Conservation (phyloP, 2,888 invertebrate species). For the Drosophila differens region DNA sequence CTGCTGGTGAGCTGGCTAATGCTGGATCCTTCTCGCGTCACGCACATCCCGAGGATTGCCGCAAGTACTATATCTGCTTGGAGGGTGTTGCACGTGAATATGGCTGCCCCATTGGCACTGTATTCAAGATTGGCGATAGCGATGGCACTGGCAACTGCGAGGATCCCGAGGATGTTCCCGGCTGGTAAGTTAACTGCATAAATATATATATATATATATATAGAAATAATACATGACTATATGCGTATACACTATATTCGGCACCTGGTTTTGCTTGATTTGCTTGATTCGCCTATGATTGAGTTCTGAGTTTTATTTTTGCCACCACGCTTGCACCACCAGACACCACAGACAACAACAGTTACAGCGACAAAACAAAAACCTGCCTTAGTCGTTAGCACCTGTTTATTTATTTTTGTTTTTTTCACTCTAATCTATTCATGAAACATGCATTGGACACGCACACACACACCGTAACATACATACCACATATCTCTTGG, state of each 20-base stretch:
- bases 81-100: slow-evolving; percentile 96
- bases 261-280: slow-evolving; percentile 50
- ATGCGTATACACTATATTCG: slow-evolving; percentile 10
- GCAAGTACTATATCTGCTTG: slow-evolving; percentile 97
- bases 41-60: slow-evolving; percentile 97
- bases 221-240: not conserved
- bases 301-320: slow-evolving; percentile 32
- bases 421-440: slow-evolving; percentile 34
- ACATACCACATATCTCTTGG: slow-evolving; percentile 82
- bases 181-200: slow-evolving; percentile 91
- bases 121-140: slow-evolving; percentile 96
- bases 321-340: slow-evolving; percentile 57
- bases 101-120: slow-evolving; percentile 97
- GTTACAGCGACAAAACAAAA: slow-evolving; percentile 8
- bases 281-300: slow-evolving; percentile 57
- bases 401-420: slow-evolving; percentile 14
- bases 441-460: slow-evolving; percentile 27
- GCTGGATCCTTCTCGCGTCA: slow-evolving; percentile 97
- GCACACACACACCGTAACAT: slow-evolving; percentile 16
- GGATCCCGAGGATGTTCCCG: slow-evolving; percentile 97
- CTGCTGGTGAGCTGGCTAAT: slow-evolving; percentile 91
- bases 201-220: not conserved
- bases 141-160: slow-evolving; percentile 97
- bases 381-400: slow-evolving; percentile 18
- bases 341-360: slow-evolving; percentile 8